phyloP scores from a whole-genome alignment of 2,888 invertebrate genomes.

The Sussaba pulchella region DNA sequence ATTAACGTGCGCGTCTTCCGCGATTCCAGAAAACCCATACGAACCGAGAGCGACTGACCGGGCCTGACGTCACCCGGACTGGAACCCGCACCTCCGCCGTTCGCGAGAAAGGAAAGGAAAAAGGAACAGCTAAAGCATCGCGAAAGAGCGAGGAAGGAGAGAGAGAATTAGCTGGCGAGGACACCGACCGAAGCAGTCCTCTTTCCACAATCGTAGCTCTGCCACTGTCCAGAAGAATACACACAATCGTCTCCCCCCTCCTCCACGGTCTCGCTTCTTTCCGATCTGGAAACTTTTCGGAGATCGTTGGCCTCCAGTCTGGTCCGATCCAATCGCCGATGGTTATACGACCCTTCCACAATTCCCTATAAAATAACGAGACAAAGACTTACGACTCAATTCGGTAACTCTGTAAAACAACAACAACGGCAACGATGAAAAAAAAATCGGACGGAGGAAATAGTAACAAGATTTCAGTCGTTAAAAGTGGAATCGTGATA shows the following conservation, averaged over 20 bases:
- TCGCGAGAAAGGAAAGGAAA: conserved; percentile 69
- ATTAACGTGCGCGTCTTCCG: conserved; percentile 83
- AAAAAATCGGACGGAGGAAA: conserved; percentile 39
- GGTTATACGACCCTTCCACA: conserved; percentile 64
- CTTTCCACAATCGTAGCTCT: conserved; percentile 45
- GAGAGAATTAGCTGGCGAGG: conserved; percentile 77
- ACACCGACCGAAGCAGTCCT: conserved; percentile 67
- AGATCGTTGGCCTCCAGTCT: conserved; percentile 68
- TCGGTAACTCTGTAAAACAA: conserved; percentile 30
- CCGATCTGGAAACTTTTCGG: conserved; percentile 70
- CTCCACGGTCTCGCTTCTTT: conserved; percentile 60
- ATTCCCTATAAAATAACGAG: conserved; percentile 62
- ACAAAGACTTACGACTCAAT: conserved; percentile 54
- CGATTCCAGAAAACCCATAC: conserved; percentile 71
- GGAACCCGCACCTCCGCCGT: conserved; percentile 40
- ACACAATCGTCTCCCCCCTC: conserved; percentile 11
- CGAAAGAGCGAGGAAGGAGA: conserved; percentile 65
- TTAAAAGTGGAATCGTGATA: conserved; percentile 42
- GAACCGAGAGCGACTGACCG: conserved; percentile 75
- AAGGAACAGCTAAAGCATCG: conserved; percentile 74
- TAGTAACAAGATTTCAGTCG: conserved; percentile 31
- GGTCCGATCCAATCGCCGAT: conserved; percentile 61
- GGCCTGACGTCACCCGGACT: conserved; percentile 78
- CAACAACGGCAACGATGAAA: neutral
- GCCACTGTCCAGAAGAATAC: conserved; percentile 51